phyloP scores from a whole-genome alignment of 1,140 invertebrate species.

The Anadara kagoshimensis region DNA sequence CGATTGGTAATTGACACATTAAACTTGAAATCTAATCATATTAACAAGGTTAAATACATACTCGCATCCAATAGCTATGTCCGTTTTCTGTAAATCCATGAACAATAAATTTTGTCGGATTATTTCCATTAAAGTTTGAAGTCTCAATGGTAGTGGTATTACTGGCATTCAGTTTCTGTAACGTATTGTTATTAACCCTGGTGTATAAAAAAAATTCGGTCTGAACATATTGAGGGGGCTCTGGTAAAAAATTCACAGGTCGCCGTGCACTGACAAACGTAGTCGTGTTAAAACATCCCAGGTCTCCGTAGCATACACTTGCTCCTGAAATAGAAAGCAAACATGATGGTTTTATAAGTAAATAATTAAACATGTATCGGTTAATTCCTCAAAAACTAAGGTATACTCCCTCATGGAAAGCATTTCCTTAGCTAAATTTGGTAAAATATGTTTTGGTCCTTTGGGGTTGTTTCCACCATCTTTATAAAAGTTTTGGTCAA shows the following conservation, averaged over 20 bases:
- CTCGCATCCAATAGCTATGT: conserved; percentile 86
- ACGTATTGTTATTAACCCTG: conserved; percentile 25
- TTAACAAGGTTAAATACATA: conserved; percentile 31
- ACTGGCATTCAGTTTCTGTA: conserved; percentile 62
- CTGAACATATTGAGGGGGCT: conserved; percentile 86
- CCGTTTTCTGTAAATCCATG: conserved; percentile 96
- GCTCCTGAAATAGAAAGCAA: conserved; percentile 43
- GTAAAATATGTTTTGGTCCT: too few relatives aligned
- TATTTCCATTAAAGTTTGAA: conserved; percentile 46
- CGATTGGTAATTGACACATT: too few relatives aligned
- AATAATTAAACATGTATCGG: too few relatives aligned
- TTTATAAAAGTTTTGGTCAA: too few relatives aligned
- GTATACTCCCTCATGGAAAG: too few relatives aligned
- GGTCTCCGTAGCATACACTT: conserved; percentile 89
- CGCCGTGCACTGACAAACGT: conserved; percentile 85
- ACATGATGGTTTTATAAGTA: too few relatives aligned
- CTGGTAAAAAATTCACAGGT: conserved; percentile 87
- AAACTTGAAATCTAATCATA: too few relatives aligned
- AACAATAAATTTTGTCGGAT: conserved; percentile 85
- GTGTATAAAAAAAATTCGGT: conserved; percentile 79
- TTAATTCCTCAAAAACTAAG: too few relatives aligned
- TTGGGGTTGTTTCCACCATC: too few relatives aligned
- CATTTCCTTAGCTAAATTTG: too few relatives aligned
- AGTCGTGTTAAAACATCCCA: conserved; percentile 95
- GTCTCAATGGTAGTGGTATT: conserved; percentile 72